phyloP scores from a whole-genome alignment of 2,113 vertebrate species.

The Cygnus atratus region DNA sequence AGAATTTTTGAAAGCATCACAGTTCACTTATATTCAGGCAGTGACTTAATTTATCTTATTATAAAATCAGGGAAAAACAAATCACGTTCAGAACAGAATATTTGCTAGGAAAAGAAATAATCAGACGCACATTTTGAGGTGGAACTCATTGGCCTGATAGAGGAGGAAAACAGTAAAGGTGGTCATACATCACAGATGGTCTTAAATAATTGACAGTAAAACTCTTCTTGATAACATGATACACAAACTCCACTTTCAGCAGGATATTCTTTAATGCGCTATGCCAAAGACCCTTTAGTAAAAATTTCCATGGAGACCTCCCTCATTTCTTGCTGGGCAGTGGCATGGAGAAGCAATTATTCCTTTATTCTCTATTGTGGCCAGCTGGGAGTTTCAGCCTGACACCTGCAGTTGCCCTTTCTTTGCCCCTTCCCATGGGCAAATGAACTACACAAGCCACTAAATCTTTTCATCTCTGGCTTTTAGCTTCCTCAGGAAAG shows the following conservation, averaged over 20 bases:
- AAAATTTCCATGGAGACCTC: background rate
- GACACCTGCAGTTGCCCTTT: conserved; percentile 33
- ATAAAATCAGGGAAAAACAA: background rate
- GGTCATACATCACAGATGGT: background rate
- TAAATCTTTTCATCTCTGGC: conserved; percentile 10
- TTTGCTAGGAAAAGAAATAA: background rate
- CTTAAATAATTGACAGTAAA: background rate
- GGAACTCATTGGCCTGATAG: background rate
- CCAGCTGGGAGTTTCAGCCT: conserved; percentile 2
- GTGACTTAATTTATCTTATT: background rate
- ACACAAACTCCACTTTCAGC: background rate
- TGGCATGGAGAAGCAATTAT: background rate
- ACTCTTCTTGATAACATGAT: background rate
- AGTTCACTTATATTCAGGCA: background rate
- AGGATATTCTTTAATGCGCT: background rate
- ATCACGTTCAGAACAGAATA: background rate
- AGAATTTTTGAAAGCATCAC: background rate
- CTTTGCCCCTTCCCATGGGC: background rate
- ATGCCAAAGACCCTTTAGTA: background rate
- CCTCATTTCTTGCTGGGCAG: background rate
- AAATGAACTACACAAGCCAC: conserved; percentile 19
- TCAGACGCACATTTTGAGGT: background rate
- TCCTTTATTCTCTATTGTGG: background rate
- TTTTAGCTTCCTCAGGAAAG: conserved; percentile 42
- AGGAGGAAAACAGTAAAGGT: background rate